phyloP scores from a whole-genome alignment of 2,888 invertebrate genomes.

The Limnephilus auricula region DNA sequence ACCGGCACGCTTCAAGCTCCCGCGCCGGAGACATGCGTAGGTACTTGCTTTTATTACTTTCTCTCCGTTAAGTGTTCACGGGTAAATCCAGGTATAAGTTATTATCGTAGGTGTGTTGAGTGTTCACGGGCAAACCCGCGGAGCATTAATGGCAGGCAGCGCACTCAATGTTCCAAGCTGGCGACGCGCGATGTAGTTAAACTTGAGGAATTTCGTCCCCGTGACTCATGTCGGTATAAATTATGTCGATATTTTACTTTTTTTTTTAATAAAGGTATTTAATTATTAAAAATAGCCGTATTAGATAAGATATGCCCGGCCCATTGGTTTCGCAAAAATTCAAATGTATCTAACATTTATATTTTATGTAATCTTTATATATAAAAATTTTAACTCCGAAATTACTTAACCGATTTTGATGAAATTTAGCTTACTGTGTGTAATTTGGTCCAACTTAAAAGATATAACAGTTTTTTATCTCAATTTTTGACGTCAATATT shows the following conservation, averaged over 20 bases:
- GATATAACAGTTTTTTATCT: too few species aligned
- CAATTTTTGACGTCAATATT: too few species aligned
- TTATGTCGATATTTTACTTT: neutral
- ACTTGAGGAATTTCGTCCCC: neutral
- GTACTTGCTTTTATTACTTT: conserved; percentile 8
- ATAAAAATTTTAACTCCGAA: too few species aligned
- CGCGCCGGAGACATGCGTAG: conserved; percentile 10
- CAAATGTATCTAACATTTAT: too few species aligned
- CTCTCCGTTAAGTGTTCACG: neutral
- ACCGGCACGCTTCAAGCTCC: neutral
- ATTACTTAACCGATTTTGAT: too few species aligned
- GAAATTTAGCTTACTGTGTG: too few species aligned
- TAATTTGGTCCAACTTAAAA: too few species aligned
- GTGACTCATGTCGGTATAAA: neutral
- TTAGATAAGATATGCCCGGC: too few species aligned
- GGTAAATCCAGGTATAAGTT: conserved; percentile 12
- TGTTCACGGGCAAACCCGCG: neutral
- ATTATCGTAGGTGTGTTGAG: neutral
- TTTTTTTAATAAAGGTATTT: neutral
- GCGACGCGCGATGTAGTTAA: neutral
- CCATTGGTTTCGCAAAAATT: too few species aligned
- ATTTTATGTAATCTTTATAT: too few species aligned
- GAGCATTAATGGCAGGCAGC: neutral
- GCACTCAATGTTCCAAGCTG: neutral
- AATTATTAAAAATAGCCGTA: neutral